A percentile compares a stretch with the other conserved stretches of the same genome.
Evolutionary conservation across 2,797 vertebrate species (phyloP).

Genomic region (Acanthornis magna): DNA sequence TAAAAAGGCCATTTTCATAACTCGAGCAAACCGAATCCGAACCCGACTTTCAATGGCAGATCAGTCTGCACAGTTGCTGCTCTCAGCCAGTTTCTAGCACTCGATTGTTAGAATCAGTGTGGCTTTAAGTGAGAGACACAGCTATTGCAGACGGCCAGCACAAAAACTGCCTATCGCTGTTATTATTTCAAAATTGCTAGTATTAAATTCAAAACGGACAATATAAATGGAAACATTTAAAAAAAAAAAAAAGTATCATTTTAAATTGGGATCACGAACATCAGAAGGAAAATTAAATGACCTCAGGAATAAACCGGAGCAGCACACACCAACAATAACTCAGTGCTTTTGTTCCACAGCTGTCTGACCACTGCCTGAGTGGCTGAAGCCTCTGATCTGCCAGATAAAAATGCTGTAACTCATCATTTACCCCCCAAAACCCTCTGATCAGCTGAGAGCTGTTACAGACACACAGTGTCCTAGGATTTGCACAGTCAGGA

Average conservation of each 20-base stretch:
- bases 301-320: neutral
- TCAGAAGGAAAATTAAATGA: neutral
- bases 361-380: neutral
- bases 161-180: neutral
- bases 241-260: neutral
- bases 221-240: neutral
- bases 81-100: neutral
- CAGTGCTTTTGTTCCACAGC: neutral
- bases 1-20: neutral
- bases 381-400: neutral
- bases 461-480: neutral
- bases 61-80: neutral
- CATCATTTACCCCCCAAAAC: neutral
- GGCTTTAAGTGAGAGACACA: neutral
- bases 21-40: slow-evolving; percentile 18
- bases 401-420: neutral
- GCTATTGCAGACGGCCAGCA: neutral
- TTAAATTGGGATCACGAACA: neutral
- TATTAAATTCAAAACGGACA: slow-evolving; percentile 3
- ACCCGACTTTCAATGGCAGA: neutral
- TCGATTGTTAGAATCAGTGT: neutral
- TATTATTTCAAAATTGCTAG: slow-evolving; percentile 1
- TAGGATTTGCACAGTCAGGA: neutral
- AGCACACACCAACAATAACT: neutral
- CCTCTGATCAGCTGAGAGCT: neutral